A percentile compares a stretch with the other conserved stretches of the same genome.
Conservation (phyloP, 1,140 invertebrate species). For the Megalopta genalis region DNA sequence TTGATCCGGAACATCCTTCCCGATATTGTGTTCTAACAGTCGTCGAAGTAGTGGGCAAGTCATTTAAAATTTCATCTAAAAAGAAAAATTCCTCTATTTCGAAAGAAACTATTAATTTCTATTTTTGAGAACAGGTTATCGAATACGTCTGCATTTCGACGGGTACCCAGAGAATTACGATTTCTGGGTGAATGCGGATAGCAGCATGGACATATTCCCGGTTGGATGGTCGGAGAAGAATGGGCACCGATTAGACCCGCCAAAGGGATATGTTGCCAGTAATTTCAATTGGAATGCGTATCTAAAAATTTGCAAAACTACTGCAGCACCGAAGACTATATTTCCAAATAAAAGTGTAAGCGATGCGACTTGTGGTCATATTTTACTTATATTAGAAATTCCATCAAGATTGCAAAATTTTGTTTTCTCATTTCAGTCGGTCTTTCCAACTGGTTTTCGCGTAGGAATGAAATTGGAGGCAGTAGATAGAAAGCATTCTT, state of each 20-base stretch:
- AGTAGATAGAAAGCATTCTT: constrained; percentile 94
- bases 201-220: constrained; percentile 93
- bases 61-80: neutral
- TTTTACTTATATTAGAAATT: neutral
- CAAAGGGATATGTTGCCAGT: constrained; percentile 84
- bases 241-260: constrained; percentile 86
- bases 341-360: constrained; percentile 86
- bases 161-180: constrained; percentile 94
- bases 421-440: constrained; percentile 81
- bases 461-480: constrained; percentile 97
- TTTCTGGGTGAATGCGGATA: constrained; percentile 96
- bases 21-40: constrained; percentile 94
- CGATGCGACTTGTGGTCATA: constrained; percentile 3
- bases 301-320: constrained; percentile 87
- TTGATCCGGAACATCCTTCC: constrained; percentile 94
- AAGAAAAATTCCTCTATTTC: neutral
- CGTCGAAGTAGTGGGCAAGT: constrained; percentile 85
- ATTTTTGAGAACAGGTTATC: constrained; percentile 82
- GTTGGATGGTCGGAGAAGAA: constrained; percentile 95
- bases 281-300: constrained; percentile 93
- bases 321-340: constrained; percentile 88
- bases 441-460: constrained; percentile 88
- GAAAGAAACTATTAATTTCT: neutral
- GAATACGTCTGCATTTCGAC: constrained; percentile 95
- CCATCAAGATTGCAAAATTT: constrained; percentile 23